Conservation (phyloP, 2,797 vertebrate species). For the Cheracebus regulus region DNA sequence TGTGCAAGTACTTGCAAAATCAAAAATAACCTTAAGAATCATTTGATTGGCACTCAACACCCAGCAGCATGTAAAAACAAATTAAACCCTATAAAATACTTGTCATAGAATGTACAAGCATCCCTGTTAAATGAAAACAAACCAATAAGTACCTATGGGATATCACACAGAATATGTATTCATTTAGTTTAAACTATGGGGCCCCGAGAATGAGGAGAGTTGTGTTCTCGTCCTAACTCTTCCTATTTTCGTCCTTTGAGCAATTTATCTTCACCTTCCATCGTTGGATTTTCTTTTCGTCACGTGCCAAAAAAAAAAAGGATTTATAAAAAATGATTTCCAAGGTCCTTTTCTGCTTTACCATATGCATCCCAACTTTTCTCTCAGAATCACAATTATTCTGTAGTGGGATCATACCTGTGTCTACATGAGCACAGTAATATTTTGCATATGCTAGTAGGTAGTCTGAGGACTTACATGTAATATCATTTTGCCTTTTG, state of each 20-base stretch:
- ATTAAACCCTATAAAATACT: constrained; percentile 71
- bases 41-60: constrained; percentile 69
- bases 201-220: neutral
- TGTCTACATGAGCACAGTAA: neutral
- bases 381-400: neutral
- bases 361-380: neutral
- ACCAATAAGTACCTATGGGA: neutral
- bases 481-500: neutral
- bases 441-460: constrained; percentile 3
- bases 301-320: neutral
- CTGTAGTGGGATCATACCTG: neutral
- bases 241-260: neutral
- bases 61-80: constrained; percentile 62
- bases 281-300: neutral
- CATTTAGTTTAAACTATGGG: neutral
- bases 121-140: constrained; percentile 60
- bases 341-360: neutral
- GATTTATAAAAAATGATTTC: neutral
- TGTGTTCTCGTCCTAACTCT: neutral
- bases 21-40: constrained; percentile 69
- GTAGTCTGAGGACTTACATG: neutral
- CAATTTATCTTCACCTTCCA: neutral
- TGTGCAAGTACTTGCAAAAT: constrained; percentile 53
- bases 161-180: neutral
- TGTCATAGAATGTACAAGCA: constrained; percentile 50